Conservation (phyloP, 2,113 vertebrate species). For the Plestiodon gilberti region DNA sequence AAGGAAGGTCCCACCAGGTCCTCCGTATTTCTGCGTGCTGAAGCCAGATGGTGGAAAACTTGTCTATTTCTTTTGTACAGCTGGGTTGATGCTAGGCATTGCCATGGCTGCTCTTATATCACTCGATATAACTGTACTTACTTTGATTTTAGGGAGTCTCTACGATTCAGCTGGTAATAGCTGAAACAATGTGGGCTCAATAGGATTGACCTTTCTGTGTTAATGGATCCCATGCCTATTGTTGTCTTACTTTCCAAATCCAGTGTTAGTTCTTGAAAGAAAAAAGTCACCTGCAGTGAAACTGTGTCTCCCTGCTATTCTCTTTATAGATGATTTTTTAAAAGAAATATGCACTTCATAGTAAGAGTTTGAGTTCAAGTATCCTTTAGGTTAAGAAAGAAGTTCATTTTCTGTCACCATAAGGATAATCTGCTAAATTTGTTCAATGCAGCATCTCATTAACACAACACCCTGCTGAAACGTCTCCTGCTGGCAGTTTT, state of each 20-base stretch:
- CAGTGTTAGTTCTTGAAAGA: constrained; percentile 47
- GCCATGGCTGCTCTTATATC: constrained; percentile 14
- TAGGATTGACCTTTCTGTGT: constrained; percentile 17
- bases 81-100: constrained; percentile 29
- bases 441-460: constrained; percentile 41
- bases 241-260: constrained; percentile 47
- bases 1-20: background rate
- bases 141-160: constrained; percentile 5
- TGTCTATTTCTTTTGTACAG: constrained; percentile 19
- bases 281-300: constrained; percentile 42
- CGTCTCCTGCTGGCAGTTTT: constrained; percentile 25
- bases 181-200: constrained; percentile 23
- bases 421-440: constrained; percentile 31
- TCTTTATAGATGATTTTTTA: constrained; percentile 40
- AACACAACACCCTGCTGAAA: constrained; percentile 32
- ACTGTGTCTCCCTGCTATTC: constrained; percentile 14
- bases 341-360: constrained; percentile 49
- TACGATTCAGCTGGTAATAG: constrained; percentile 1
- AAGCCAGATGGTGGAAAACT: constrained; percentile 31
- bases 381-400: constrained; percentile 39
- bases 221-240: constrained; percentile 30
- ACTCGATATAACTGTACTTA: background rate
- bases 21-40: background rate
- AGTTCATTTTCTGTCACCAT: constrained; percentile 51
- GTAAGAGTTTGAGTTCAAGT: constrained; percentile 42